Evolutionary conservation across 1,140 invertebrate species (phyloP).

Genomic region (Diuraphis noxia): DNA sequence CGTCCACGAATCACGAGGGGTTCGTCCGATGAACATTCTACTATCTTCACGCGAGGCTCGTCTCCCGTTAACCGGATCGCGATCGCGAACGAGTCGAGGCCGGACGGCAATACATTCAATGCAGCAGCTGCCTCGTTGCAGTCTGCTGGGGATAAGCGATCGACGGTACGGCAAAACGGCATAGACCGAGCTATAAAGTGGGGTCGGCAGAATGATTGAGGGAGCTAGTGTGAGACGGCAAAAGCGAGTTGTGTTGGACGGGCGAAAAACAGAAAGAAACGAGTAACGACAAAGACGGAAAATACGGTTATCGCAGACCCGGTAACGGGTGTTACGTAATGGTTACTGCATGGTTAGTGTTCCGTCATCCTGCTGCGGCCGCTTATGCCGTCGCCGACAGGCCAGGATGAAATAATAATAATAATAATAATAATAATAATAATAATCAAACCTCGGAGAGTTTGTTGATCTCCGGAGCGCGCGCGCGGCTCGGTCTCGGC

Average conservation of each 20-base stretch:
- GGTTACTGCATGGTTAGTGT: constrained; percentile 17
- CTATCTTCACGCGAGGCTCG: neutral
- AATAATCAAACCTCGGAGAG: constrained; percentile 33
- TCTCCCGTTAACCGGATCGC: neutral
- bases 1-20: neutral
- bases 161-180: neutral
- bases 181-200: neutral
- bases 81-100: neutral
- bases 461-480: constrained; percentile 46
- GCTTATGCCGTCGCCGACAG: neutral
- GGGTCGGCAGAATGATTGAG: neutral
- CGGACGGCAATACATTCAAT: neutral
- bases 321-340: constrained; percentile 36
- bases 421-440: constrained; percentile 15
- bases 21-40: neutral
- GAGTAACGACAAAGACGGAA: neutral
- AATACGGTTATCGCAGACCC: constrained; percentile 26
- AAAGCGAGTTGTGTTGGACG: neutral
- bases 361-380: neutral
- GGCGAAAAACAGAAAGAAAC: neutral
- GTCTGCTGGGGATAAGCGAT: neutral
- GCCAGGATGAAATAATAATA: constrained; percentile 18
- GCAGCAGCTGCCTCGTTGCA: neutral
- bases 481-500: neutral
- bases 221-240: neutral